These are phyloP conservation scores for Dolichopus griseipennis DNA, from an alignment of 2,888 invertebrate genomes.

Conservation along the genomic window DNA sequence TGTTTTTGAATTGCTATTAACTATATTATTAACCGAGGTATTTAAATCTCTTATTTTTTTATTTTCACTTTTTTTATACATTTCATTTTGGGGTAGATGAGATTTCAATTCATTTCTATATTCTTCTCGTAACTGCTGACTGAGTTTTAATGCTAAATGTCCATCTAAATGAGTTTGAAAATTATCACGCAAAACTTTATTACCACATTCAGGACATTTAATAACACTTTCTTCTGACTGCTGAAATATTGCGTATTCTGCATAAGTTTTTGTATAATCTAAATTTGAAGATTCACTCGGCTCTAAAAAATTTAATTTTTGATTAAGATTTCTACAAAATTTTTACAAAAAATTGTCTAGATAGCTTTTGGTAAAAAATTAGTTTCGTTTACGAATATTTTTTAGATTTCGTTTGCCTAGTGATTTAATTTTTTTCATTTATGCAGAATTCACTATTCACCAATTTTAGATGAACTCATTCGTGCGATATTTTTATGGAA, in stretches of 20 bases:
- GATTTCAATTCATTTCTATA: slow-evolving; percentile 32
- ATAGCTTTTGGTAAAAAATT: no score
- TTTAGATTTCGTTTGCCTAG: no score
- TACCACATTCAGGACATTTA: slow-evolving; percentile 58
- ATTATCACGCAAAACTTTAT: slow-evolving; percentile 48
- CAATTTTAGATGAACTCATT: no score
- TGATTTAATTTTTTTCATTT: no score
- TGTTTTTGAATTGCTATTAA: slow-evolving; percentile 8
- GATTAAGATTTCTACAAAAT: background rate
- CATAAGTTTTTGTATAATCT: slow-evolving; percentile 26
- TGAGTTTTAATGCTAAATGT: slow-evolving; percentile 60
- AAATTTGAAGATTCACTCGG: background rate
- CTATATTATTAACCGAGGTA: slow-evolving; percentile 8
- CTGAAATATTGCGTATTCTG: slow-evolving; percentile 32
- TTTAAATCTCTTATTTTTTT: slow-evolving; percentile 23
- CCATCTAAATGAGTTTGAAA: slow-evolving; percentile 63
- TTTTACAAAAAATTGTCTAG: background rate
- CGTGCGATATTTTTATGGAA: no score
- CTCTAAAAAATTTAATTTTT: background rate
- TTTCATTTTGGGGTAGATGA: slow-evolving; percentile 21
- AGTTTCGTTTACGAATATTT: no score
- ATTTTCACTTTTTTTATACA: slow-evolving; percentile 21
- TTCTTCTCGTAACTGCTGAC: slow-evolving; percentile 48
- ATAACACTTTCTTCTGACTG: slow-evolving; percentile 27
- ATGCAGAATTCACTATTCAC: no score